Evolutionary conservation across 2,113 vertebrate species (phyloP), one percentile per base, ranked within the genome.

Genomic region (Hystrix brachyura): DNA sequence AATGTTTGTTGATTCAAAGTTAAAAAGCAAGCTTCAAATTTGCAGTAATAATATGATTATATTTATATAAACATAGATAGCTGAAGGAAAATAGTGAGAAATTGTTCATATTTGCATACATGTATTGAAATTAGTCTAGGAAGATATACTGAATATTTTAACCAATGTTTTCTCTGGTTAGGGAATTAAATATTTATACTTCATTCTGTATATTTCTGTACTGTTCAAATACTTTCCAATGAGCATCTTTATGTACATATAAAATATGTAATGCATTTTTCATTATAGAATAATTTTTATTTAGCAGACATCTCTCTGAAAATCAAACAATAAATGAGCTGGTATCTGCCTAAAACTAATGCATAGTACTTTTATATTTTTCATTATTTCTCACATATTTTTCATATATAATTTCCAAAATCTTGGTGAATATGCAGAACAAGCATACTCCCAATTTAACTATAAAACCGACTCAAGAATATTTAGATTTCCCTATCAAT

Each of bases 121-220:
- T 59, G 13, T 62, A 74, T 32, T 76, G 21, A 80, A 94, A 91
- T 2, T 84, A 81, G 4, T 76, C 27, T 76, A 43, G 17, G 67
- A 76, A 78, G 10, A 29, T 72, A 53, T 3, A 60, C 34, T 62
- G 0, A 55, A 67, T 25, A 64, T 83, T 67, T 94, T 53, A 95
- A 53, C 34, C 34, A 55, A n/a, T 27, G 5, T 15, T 93, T 19
- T 78, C 10, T 46, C 43, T 43, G 3, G 4, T 5, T 38, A 55
- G 69, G 21, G 14, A 87, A 95, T 94, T 65, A 97, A 80, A 87
- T 76, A 72, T 64, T 38, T 92, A 25, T 76, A n/a, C 10, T 78
- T 38, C 51, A 11, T 69, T 92, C 76, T 60, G n/a, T 74, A 38
- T 53, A 64, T 53, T 55, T 43, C 27, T 74, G 2, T 67, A 74